Base-by-base conservation (phyloP, 2,888 invertebrate species). In the Pachycephus smyrnensis region DNA sequence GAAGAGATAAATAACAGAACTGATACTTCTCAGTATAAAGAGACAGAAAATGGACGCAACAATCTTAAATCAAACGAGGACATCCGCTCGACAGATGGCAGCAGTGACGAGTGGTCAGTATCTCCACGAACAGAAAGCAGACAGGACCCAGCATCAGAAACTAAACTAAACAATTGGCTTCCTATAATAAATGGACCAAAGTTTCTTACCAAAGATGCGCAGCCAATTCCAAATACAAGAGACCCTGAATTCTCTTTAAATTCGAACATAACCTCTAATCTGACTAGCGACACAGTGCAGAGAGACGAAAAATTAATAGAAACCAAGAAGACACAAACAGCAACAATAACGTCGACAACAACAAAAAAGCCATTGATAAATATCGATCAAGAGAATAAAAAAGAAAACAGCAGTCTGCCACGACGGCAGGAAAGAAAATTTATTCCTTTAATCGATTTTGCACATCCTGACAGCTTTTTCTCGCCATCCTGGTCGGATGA, bases 381-480 rank as follows among this genome's bases (percentile, higher is more conserved):
- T 23, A 23, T 55, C 55, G 55, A 55, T 55, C 55, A 2, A 55
- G 23, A 55, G 9, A 55, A 55, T 55, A 55, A 55, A 23, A 23
- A 55, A 15, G 23, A 55, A 55, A 55, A 55, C 15, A 55, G 23
- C 9, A 55, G 55, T 0, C 23, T 55, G 23, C 23, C 55, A 23
- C 55, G 9, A 55, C 55, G 55, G 0, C 55, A 82, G 4, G 86
- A 87, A 4, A 84, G 84, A 37, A 90, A 88, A 80, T 91, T 88
- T 73, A 91, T 91, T 73, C 91, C 91, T 4, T 75, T 91, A 73
- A 37, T 85, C 1, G 85, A 89, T 33, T 85, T 87, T 1, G 84
- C 81, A 0, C 71, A 83, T 36, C 80, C 79, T 1, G 83, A 85
- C 31, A 77, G 40, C 33, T 81, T 69, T 15, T 77, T 77, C 31